Conservation (phyloP, 2,888 invertebrate genomes). For the Ophion obscuratus region DNA sequence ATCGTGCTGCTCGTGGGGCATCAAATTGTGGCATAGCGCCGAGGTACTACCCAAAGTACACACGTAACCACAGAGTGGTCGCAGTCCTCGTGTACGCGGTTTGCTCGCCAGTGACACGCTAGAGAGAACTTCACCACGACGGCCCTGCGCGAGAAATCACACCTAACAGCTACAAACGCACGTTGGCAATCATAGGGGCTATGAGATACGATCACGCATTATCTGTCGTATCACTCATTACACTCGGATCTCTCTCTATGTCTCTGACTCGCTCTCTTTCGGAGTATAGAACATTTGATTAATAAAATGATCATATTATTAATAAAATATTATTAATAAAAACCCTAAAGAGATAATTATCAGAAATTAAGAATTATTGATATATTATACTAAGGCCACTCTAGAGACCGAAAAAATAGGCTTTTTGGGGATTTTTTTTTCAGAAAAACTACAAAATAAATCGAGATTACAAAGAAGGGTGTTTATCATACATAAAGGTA, state of each 20-base stretch:
- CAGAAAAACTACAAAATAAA: no score
- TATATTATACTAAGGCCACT: no score
- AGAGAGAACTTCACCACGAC: conserved; percentile 59
- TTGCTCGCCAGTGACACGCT: conserved; percentile 57
- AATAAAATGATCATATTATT: not conserved
- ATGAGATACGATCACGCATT: conserved; percentile 75
- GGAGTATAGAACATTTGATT: not conserved
- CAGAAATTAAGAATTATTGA: no score
- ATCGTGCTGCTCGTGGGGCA: conserved; percentile 6
- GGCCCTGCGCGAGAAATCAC: conserved; percentile 62
- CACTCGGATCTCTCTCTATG: conserved; percentile 59
- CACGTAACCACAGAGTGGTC: conserved; percentile 28
- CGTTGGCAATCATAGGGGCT: conserved; percentile 57
- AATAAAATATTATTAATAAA: no score
- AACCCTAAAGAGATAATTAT: no score
- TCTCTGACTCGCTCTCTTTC: conserved; percentile 23
- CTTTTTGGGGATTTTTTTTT: no score
- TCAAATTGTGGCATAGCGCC: conserved; percentile 33
- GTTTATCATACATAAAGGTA: no score
- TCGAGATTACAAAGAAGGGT: no score
- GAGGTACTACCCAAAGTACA: not conserved
- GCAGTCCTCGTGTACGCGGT: conserved; percentile 54
- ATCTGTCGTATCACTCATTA: conserved; percentile 78
- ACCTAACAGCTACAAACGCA: conserved; percentile 61
- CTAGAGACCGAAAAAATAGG: no score